Conservation (phyloP, 2,888 invertebrate genomes). For the Eupithecia insigniata region DNA sequence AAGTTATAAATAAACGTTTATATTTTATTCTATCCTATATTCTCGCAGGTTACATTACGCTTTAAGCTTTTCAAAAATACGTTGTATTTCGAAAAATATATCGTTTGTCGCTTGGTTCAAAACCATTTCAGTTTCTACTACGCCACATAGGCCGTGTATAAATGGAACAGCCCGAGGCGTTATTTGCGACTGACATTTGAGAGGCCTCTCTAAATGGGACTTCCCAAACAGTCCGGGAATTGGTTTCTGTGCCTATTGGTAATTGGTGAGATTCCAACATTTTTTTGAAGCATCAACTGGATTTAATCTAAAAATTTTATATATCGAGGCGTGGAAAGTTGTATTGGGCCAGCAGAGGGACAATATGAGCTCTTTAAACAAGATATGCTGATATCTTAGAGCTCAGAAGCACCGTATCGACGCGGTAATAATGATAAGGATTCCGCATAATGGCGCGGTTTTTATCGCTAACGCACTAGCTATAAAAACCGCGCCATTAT, state of each 20-base stretch:
- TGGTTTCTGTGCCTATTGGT: background rate
- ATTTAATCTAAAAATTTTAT: too few species aligned
- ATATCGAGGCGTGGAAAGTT: too few species aligned
- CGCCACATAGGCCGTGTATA: background rate
- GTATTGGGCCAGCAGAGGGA: too few species aligned
- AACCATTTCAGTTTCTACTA: background rate
- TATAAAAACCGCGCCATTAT: too few species aligned
- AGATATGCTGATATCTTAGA: too few species aligned
- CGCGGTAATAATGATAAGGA: too few species aligned
- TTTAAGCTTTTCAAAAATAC: background rate
- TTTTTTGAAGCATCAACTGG: background rate
- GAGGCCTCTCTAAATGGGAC: constrained; percentile 3
- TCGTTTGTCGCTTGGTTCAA: background rate
- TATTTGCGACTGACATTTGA: constrained; percentile 10
- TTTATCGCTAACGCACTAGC: too few species aligned
- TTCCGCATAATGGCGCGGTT: too few species aligned
- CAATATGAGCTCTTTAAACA: too few species aligned
- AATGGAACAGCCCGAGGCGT: constrained; percentile 4
- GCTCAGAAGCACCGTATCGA: too few species aligned
- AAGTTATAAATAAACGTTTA: too few species aligned
- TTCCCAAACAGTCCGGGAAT: constrained; percentile 1
- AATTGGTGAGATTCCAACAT: background rate
- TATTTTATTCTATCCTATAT: too few species aligned
- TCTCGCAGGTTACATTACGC: background rate
- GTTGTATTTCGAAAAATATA: background rate